Evolutionary conservation across 1,140 invertebrate genomes (phyloP).

Genomic region (Hycleus cichorii): DNA sequence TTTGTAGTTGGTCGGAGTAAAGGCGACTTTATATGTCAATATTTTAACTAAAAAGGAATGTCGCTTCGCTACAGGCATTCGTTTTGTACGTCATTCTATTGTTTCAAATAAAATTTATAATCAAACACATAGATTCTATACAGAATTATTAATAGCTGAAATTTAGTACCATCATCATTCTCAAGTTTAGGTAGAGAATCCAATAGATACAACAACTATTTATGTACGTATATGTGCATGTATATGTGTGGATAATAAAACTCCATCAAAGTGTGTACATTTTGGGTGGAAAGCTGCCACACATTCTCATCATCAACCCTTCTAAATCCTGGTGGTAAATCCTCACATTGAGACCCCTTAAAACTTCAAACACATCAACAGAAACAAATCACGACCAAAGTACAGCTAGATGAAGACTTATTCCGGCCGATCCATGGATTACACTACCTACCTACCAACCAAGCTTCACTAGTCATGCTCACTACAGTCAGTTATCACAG

Average conservation of each 20-base stretch:
- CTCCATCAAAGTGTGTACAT: conserved; percentile 6
- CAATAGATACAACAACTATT: background rate
- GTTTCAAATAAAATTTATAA: too few species aligned
- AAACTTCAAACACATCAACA: conserved; percentile 38
- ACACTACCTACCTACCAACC: conserved; percentile 10
- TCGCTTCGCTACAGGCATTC: too few species aligned
- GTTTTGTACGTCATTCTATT: too few species aligned
- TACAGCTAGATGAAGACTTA: conserved; percentile 35
- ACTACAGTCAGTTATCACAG: conserved; percentile 10
- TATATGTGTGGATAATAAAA: conserved; percentile 9
- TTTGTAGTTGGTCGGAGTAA: too few species aligned
- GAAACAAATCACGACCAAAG: conserved; percentile 36
- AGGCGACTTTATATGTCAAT: too few species aligned
- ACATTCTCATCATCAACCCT: conserved; percentile 32
- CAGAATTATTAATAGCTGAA: too few species aligned
- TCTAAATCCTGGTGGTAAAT: conserved; percentile 26
- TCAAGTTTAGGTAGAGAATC: conserved; percentile 1
- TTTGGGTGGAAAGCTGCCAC: conserved; percentile 19
- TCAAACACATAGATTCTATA: too few species aligned
- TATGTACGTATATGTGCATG: background rate
- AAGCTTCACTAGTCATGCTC: background rate
- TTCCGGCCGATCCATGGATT: conserved; percentile 26
- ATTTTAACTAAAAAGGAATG: too few species aligned
- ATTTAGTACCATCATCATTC: background rate
- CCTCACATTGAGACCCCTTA: conserved; percentile 20